Conservation (phyloP, 1,140 invertebrate genomes). For the Helicorthomorpha holstii region DNA sequence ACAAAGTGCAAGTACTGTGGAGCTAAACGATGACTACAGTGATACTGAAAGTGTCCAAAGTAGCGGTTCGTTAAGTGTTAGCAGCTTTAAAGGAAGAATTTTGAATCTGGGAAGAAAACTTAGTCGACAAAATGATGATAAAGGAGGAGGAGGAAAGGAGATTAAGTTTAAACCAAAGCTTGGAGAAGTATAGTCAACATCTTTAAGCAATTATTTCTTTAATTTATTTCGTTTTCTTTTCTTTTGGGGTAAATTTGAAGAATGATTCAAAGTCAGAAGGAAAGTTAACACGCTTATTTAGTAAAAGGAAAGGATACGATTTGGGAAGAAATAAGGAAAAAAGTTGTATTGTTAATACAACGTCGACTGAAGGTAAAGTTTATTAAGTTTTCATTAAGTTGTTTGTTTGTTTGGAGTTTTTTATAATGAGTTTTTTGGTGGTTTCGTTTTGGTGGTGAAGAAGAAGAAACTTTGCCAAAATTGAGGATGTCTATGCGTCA, state of each 20-base stretch:
- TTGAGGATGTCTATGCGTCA: slow-evolving; percentile 28
- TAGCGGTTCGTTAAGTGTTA: neutral
- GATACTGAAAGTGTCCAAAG: slow-evolving; percentile 6
- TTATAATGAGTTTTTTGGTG: too few species aligned
- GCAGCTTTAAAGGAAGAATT: slow-evolving; percentile 3
- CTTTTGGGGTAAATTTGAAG: slow-evolving; percentile 13
- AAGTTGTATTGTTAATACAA: slow-evolving; percentile 7
- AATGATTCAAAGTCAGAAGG: slow-evolving; percentile 15
- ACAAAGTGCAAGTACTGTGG: neutral
- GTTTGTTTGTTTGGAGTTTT: neutral
- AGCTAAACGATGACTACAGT: neutral
- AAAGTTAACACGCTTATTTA: slow-evolving; percentile 10
- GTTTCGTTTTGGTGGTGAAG: too few species aligned
- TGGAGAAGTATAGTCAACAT: too few species aligned
- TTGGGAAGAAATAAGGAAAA: slow-evolving; percentile 12
- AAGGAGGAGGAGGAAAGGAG: neutral
- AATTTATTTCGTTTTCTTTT: neutral
- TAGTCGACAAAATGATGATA: neutral
- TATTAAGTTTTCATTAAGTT: slow-evolving; percentile 1
- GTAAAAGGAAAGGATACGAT: slow-evolving; percentile 17
- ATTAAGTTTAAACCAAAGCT: too few species aligned
- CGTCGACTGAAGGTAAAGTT: neutral
- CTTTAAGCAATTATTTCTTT: too few species aligned
- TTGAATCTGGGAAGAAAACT: neutral
- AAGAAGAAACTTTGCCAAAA: neutral